Conservation (phyloP, 2,113 vertebrate species). For the Toxotes jaculatrix region DNA sequence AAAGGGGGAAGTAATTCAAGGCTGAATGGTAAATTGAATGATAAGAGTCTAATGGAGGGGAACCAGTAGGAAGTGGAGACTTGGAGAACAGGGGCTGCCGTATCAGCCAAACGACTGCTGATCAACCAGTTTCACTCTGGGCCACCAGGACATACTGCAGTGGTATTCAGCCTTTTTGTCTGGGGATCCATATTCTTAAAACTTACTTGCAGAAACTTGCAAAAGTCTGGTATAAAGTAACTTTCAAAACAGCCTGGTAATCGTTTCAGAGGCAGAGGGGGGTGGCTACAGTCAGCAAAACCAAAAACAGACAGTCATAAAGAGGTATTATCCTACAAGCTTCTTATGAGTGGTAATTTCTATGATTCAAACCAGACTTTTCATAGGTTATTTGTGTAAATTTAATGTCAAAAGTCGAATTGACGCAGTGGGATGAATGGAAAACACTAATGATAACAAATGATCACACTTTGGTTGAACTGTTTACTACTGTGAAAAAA, state of each 20-base stretch:
- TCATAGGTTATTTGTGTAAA: no score
- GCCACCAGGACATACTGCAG: slow-evolving; percentile 27
- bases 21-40: slow-evolving; percentile 55
- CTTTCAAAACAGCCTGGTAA: slow-evolving; percentile 40
- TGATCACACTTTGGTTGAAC: no score
- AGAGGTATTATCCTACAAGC: no score
- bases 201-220: slow-evolving; percentile 20
- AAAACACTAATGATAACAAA: no score
- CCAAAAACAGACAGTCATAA: no score
- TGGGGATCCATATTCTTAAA: slow-evolving; percentile 1
- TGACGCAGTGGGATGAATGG: no score
- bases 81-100: slow-evolving; percentile 44
- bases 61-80: slow-evolving; percentile 38
- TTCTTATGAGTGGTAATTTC: no score
- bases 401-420: no score
- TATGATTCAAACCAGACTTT: no score
- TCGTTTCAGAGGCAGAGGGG: neutral
- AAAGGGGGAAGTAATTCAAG: slow-evolving; percentile 48
- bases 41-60: slow-evolving; percentile 61
- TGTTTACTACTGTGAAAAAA: neutral
- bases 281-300: neutral
- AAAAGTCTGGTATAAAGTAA: slow-evolving; percentile 18
- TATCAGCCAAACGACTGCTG: slow-evolving; percentile 58
- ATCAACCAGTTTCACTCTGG: slow-evolving; percentile 49
- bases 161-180: neutral